Evolutionary conservation across 1,140 invertebrate species (phyloP), one percentile per base, ranked within the genome.

Genomic region (Varroa destructor): DNA sequence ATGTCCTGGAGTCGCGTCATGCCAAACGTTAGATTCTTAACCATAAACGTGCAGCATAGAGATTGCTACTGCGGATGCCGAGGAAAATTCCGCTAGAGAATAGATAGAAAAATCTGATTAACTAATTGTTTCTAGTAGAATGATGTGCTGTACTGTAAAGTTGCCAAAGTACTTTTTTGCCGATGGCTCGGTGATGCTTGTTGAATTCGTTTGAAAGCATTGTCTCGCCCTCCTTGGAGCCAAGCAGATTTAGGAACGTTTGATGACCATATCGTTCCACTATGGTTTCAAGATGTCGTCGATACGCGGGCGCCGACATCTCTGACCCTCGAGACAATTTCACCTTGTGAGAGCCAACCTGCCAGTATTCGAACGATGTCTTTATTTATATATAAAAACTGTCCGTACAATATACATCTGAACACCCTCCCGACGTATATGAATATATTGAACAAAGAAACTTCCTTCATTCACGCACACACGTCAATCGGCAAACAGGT

Each of bases 321-420:
- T 97, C 93, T 78, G 90, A 90, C 0, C 94, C 92, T 67, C 94
- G 84, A 0, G 93, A 97, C 81, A 99, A 87, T 81, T 93, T 91
- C 0, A 99, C 91, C 84, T 97, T 98, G 79, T 99, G 97, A 6
- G 94, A 95, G 0, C 97, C 97, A 46, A 99, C 93, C 85, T 87
- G 75, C 36, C 78, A 73, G 46, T 57, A n/a, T 72, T 73, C 37
- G 40, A 70, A 75, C 71, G 37, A 43, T 42, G 36, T 1, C 2
- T 43, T 43, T 3, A 43, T 72, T 8, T 14, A 14, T 4, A 2
- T 73, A 72, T 72, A 71, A 58, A 56, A 73, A 42, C 10, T 74
- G 1, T 71, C 70, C 10, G 72, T 43, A 67, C 12, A 74, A 71
- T 72, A 58, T 72, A 71, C 25, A 57, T 40, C 51, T 71, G n/a